Evolutionary conservation across 2,797 vertebrate genomes (phyloP).

Genomic region (Apodemus agrarius): DNA sequence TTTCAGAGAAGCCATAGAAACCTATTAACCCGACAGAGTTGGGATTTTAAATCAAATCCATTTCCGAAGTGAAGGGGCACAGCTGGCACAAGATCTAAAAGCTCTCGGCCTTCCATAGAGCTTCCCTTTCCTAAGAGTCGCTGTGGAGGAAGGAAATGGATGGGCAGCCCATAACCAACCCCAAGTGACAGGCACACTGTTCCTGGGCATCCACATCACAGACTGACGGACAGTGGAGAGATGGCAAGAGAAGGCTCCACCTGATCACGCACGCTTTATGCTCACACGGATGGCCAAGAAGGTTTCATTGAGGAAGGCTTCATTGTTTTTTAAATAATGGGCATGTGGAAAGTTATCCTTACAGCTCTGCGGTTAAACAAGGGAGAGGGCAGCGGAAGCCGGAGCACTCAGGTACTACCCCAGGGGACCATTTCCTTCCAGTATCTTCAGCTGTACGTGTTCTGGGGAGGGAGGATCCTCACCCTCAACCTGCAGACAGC

Average conservation of each 20-base stretch:
- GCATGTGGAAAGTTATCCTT: slow-evolving; percentile 35
- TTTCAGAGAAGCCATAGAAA: slow-evolving; percentile 61
- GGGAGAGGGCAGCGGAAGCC: neutral
- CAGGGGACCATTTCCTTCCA: neutral
- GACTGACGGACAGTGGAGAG: neutral
- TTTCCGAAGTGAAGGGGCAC: slow-evolving; percentile 17
- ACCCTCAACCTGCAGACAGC: neutral
- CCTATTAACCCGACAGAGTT: slow-evolving; percentile 59
- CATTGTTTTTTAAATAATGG: neutral
- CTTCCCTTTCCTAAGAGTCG: slow-evolving; percentile 6
- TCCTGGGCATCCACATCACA: slow-evolving; percentile 56
- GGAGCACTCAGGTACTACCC: neutral
- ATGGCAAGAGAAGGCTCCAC: slow-evolving; percentile 59
- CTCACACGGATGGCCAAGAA: slow-evolving; percentile 32
- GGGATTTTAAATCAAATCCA: slow-evolving; percentile 62
- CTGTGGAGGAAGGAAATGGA: slow-evolving; percentile 68
- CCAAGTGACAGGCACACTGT: slow-evolving; percentile 53
- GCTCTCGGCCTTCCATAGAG: slow-evolving; percentile 42
- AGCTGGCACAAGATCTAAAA: slow-evolving; percentile 68
- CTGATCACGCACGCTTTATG: slow-evolving; percentile 34
- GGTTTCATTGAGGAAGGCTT: slow-evolving; percentile 41
- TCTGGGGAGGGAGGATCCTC: neutral
- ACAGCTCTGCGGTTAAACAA: slow-evolving; percentile 26
- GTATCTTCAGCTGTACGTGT: neutral
- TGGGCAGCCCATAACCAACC: slow-evolving; percentile 35